Base-by-base conservation (phyloP, 2,797 vertebrate genomes). In the Champsocephalus gunnari region DNA sequence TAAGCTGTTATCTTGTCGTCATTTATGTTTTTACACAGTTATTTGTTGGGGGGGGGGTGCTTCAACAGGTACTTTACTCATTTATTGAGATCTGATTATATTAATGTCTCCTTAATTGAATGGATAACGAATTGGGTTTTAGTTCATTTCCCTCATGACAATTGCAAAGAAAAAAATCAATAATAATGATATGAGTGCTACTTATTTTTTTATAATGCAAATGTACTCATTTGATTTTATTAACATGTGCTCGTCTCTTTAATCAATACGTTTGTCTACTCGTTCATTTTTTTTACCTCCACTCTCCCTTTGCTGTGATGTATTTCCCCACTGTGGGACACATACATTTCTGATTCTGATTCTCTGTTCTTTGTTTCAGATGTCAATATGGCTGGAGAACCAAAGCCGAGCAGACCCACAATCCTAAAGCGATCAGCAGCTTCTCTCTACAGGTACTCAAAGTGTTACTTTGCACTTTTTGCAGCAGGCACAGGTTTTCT, bases 341-440 rank as follows among this genome's bases (percentile, higher is more conserved):
- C 0, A 38, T 38, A 38, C 7, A 38, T 38, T 38, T 38, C 34
- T 38, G 34, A 38, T 38, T 38, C 34, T 38, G 34, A 38, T 14
- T 16, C 43, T 69, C 28, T 51, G 19, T 9, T 75, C 8, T 75
- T 17, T 43, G 43, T 56, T 16, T 92, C 92, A 99, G 97, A 99
- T 83, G 96, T 98, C 91, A 98, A 98, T 93, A 98, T 99, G 97
- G 97, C 97, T 0, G 97, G 97, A 82, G 97, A 99, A 74, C 97
- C 97, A 19, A 97, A 95, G 75, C 97, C 97, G 24, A 96, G 6
- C 88, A 95, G 97, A 93, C 92, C 96, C 43, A 98, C 97, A 89
- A 95, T 93, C 48, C 90, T 97, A 89, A 99, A 99, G 95, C 93
- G 97, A 85, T 95, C 95, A 19, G 95, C 96, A 21, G 94, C 96